Evolutionary conservation across 1,140 invertebrate species (phyloP).

Genomic region (Drosophila lacertosa): DNA sequence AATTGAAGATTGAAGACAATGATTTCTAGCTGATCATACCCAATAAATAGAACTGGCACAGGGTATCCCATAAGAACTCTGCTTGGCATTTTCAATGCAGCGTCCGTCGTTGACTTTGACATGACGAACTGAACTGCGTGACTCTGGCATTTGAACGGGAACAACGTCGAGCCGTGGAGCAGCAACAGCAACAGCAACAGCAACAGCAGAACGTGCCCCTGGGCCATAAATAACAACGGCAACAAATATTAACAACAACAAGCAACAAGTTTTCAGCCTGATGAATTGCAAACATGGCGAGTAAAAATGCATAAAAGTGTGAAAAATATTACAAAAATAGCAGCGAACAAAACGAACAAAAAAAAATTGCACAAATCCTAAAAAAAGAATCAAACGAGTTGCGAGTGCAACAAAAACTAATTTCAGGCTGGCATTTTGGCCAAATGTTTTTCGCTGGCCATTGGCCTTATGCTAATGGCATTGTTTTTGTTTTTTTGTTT

Average conservation of each 20-base stretch:
- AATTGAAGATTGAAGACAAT: too few relatives aligned
- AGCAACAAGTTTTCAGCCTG: conserved; percentile 36
- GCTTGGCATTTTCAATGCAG: conserved; percentile 41
- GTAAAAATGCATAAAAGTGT: conserved; percentile 77
- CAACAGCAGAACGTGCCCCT: conserved; percentile 49
- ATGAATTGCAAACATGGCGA: conserved; percentile 65
- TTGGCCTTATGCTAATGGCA: conserved; percentile 50
- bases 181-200: conserved; percentile 25
- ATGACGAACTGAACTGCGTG: conserved; percentile 73
- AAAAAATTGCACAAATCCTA: conserved; percentile 1
- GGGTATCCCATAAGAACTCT: conserved; percentile 15
- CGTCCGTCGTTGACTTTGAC: conserved; percentile 65
- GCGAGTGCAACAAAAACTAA: conserved; percentile 39
- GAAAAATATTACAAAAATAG: conserved; percentile 69
- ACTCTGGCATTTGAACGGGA: conserved; percentile 63
- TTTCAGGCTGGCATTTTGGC: conserved; percentile 34
- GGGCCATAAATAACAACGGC: conserved; percentile 52
- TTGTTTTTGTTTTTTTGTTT: conserved; percentile 12
- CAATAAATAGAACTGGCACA: background rate
- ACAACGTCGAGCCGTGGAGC: conserved; percentile 28
- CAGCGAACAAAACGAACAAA: background rate
- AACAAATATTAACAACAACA: conserved; percentile 27
- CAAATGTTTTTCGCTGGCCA: conserved; percentile 21
- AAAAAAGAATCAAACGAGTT: conserved; percentile 9
- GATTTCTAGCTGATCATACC: background rate